A percentile compares a stretch with the other conserved stretches of the same genome.
phyloP scores from a whole-genome alignment of 2,888 invertebrate species.

The Myopa testacea region DNA sequence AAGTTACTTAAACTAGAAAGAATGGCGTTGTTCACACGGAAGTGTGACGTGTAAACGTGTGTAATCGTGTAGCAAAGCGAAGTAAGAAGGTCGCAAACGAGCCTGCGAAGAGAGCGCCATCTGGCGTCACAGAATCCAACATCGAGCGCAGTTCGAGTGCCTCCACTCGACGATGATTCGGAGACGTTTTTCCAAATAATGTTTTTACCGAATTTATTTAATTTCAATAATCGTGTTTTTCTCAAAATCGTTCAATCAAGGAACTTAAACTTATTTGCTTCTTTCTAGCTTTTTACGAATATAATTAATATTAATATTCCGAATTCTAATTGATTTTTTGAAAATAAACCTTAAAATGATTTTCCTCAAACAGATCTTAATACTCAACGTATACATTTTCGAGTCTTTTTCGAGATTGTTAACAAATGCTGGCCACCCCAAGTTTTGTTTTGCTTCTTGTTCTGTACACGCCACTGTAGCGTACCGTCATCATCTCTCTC shows the following conservation, averaged over 20 bases:
- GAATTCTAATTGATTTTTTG: neutral
- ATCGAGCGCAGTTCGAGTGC: too few species aligned
- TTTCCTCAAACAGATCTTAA: neutral
- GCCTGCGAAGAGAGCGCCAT: slow-evolving; percentile 17
- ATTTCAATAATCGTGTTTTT: neutral
- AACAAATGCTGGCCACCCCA: slow-evolving; percentile 10
- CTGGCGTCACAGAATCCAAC: neutral
- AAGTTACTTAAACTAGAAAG: slow-evolving; percentile 14
- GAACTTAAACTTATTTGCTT: neutral
- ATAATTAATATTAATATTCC: too few species aligned
- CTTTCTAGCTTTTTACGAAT: neutral
- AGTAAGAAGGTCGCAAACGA: slow-evolving; percentile 7
- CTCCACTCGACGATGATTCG: too few species aligned
- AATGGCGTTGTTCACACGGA: slow-evolving; percentile 20
- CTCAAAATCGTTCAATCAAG: too few species aligned
- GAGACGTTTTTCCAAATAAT: too few species aligned
- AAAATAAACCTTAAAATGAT: neutral
- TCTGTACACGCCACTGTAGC: neutral
- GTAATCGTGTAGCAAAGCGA: neutral
- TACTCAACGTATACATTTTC: slow-evolving; percentile 33
- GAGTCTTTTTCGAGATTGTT: slow-evolving; percentile 22
- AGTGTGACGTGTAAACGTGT: neutral
- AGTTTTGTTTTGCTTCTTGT: neutral
- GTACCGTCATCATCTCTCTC: neutral
- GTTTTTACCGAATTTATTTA: neutral